Conservation (phyloP, 2,113 vertebrate genomes). For the Phalacrocorax pelagicus region DNA sequence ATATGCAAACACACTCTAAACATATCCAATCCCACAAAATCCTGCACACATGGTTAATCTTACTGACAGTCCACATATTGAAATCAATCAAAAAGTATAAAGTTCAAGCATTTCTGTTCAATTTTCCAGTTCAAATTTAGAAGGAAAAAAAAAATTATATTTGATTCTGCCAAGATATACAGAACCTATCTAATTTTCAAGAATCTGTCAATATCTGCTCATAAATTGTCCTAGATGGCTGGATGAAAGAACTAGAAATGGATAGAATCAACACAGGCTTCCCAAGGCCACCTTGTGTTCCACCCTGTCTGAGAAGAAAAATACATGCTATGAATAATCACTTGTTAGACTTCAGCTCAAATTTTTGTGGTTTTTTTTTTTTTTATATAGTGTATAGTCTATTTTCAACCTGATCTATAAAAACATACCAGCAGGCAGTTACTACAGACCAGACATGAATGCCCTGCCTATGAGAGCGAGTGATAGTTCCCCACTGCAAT, state of each 20-base stretch:
- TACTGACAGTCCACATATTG: neutral
- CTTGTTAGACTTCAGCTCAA: neutral
- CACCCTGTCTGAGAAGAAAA: neutral
- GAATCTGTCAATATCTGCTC: neutral
- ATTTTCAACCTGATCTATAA: neutral
- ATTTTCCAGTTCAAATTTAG: neutral
- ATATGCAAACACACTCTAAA: neutral
- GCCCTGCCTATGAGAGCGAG: neutral
- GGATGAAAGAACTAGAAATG: neutral
- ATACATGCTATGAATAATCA: neutral
- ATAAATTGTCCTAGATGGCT: neutral
- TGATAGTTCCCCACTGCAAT: neutral
- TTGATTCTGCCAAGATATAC: neutral
- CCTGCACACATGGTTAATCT: neutral
- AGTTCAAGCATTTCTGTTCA: neutral
- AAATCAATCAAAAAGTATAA: neutral
- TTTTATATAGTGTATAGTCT: neutral
- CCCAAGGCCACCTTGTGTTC: neutral
- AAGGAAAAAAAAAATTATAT: neutral
- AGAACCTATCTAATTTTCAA: neutral
- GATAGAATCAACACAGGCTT: neutral
- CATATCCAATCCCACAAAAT: neutral
- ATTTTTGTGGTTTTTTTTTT: neutral
- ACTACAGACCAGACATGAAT: neutral
- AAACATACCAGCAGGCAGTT: neutral